Conservation (phyloP, 2,113 vertebrate species). For the Empidonax alnorum region DNA sequence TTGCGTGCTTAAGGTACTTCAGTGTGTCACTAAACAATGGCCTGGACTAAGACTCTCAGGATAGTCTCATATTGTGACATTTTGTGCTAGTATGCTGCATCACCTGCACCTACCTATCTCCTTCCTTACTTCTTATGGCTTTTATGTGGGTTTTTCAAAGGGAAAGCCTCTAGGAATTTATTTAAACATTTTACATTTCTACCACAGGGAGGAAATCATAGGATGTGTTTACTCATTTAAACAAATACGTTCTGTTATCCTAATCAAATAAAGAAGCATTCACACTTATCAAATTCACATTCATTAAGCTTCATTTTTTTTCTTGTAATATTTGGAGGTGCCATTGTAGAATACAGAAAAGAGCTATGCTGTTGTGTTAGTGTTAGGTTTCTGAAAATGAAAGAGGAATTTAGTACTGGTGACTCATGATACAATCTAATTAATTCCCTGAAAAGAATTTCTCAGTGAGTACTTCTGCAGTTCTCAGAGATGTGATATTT, state of each 20-base stretch:
- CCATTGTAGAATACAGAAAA: background rate
- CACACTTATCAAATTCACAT: background rate
- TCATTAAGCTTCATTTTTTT: background rate
- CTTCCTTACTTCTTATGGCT: background rate
- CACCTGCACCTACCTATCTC: background rate
- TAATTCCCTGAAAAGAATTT: slow-evolving; percentile 42
- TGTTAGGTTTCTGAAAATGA: slow-evolving; percentile 14
- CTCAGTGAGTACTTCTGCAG: background rate
- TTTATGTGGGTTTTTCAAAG: background rate
- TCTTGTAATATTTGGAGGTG: background rate
- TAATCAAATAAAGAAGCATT: background rate
- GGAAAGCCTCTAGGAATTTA: background rate
- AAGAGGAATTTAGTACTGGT: background rate
- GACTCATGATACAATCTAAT: slow-evolving; percentile 40
- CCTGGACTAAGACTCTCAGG: background rate
- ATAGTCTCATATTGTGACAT: background rate
- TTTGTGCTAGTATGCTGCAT: background rate
- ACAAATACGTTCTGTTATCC: background rate
- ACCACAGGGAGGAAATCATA: background rate
- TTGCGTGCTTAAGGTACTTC: background rate
- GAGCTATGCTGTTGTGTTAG: background rate
- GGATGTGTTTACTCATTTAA: background rate
- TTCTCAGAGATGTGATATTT: slow-evolving; percentile 10
- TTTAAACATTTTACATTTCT: background rate
- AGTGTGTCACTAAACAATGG: background rate